phyloP scores from a whole-genome alignment of 2,113 vertebrate species.

The Caretta caretta region DNA sequence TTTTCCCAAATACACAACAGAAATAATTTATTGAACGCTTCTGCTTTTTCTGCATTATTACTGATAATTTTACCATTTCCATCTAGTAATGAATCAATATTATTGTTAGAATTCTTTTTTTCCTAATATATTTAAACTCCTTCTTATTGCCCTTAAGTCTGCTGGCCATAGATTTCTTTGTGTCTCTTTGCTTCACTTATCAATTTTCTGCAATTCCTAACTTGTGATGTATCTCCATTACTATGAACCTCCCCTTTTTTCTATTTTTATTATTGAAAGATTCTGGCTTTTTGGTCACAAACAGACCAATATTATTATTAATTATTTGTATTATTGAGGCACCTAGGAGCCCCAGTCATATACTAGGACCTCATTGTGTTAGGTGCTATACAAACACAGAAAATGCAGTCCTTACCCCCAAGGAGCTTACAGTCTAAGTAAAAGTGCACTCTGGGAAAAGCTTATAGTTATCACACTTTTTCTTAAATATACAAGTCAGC shows the following conservation, averaged over 20 bases:
- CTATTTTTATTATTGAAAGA: neutral
- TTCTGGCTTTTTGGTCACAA: neutral
- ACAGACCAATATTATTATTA: neutral
- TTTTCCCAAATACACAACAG: neutral
- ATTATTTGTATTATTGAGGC: neutral
- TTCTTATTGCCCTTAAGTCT: neutral
- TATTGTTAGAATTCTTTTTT: neutral
- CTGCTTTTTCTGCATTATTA: neutral
- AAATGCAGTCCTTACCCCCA: neutral
- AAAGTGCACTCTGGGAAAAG: neutral
- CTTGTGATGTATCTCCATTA: neutral
- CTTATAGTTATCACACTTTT: neutral
- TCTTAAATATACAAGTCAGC: neutral
- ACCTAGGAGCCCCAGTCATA: rapidly evolving
- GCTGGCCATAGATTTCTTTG: neutral
- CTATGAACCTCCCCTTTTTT: neutral
- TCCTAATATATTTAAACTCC: neutral
- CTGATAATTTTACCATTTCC: neutral
- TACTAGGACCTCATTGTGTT: neutral
- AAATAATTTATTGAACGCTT: neutral
- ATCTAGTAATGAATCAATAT: neutral
- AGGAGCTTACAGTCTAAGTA: neutral
- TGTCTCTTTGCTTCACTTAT: neutral
- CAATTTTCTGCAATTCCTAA: neutral
- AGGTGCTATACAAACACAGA: neutral